These are phyloP conservation scores for Unio delphinus DNA, from an alignment of 2,888 invertebrate species.

Conservation along the genomic window DNA sequence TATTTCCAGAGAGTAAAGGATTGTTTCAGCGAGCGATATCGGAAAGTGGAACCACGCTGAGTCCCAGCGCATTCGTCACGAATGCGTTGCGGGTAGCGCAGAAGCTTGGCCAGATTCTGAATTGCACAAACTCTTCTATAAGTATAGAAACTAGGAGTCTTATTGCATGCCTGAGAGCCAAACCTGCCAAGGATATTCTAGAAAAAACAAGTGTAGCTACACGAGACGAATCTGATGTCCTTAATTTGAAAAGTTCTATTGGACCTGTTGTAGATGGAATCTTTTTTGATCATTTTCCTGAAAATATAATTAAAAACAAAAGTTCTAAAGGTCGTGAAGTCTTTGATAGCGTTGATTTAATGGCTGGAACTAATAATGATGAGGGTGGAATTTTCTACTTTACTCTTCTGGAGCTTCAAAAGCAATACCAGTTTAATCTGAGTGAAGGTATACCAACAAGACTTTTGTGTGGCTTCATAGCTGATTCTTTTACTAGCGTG, in stretches of 20 bases:
- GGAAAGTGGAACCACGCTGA: slow-evolving; percentile 78
- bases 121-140: slow-evolving; percentile 6
- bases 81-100: slow-evolving; percentile 14
- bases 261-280: slow-evolving; percentile 37
- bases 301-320: slow-evolving; percentile 14
- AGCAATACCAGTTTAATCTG: slow-evolving; percentile 21
- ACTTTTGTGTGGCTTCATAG: slow-evolving; percentile 28
- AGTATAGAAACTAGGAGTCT: slow-evolving; percentile 4
- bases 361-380: slow-evolving; percentile 38
- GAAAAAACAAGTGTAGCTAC: slow-evolving; percentile 7
- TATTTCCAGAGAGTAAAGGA: slow-evolving; percentile 31
- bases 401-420: slow-evolving; percentile 16
- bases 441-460: slow-evolving; percentile 20
- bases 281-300: slow-evolving; percentile 23
- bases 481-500: slow-evolving; percentile 16
- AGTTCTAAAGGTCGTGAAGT: slow-evolving; percentile 17
- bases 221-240: not conserved
- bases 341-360: slow-evolving; percentile 36
- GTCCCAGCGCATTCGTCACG: slow-evolving; percentile 74
- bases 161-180: slow-evolving; percentile 17
- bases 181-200: slow-evolving; percentile 19
- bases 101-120: slow-evolving; percentile 19
- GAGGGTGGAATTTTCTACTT: slow-evolving; percentile 42
- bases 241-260: slow-evolving; percentile 14
- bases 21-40: slow-evolving; percentile 45